Evolutionary conservation across 1,140 invertebrate species (phyloP).

Genomic region (Psilanteris sp.): DNA sequence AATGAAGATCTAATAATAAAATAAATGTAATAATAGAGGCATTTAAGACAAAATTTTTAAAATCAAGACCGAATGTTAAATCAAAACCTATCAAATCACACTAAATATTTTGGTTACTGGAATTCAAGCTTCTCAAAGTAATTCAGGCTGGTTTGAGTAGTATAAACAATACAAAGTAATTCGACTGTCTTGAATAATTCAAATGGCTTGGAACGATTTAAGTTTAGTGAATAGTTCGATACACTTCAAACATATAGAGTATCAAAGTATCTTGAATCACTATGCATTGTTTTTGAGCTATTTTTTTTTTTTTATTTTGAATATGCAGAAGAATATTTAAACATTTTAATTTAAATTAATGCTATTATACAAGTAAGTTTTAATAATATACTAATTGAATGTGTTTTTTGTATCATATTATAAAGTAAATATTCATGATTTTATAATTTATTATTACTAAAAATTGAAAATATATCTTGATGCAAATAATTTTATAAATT

Average conservation of each 20-base stretch:
- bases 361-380: no score
- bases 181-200: constrained; percentile 52
- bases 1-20: neutral
- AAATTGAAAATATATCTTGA: no score
- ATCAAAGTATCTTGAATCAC: constrained; percentile 46
- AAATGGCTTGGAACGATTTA: constrained; percentile 50
- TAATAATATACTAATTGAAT: no score
- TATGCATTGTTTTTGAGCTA: no score
- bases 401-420: no score
- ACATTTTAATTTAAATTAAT: no score
- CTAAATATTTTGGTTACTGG: constrained; percentile 26
- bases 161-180: constrained; percentile 56
- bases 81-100: constrained; percentile 13
- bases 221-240: constrained; percentile 52
- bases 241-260: constrained; percentile 49
- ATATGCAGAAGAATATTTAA: no score
- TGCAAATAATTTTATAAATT: no score
- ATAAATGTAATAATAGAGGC: neutral
- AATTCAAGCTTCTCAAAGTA: constrained; percentile 42
- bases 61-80: constrained; percentile 12
- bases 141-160: constrained; percentile 23
- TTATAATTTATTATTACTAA: no score
- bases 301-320: no score
- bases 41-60: no score
- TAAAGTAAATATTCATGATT: no score